Percentiles rank a stretch among this genome's conserved stretches.
phyloP scores from a whole-genome alignment of 2,888 invertebrate species.

The Nezara viridula region DNA sequence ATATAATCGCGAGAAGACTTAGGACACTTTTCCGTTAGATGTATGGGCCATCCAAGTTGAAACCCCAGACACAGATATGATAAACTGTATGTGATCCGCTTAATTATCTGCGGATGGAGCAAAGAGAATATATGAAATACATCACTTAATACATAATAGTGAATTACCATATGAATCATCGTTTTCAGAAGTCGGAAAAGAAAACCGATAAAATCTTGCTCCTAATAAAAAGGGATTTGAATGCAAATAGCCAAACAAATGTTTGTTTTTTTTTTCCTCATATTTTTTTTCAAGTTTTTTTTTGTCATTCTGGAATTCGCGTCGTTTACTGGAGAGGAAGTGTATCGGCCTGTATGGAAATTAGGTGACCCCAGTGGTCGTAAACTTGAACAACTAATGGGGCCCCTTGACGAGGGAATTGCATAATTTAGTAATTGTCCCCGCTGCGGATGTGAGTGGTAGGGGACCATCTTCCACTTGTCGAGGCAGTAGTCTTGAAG shows the following conservation, averaged over 20 bases:
- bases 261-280: not conserved
- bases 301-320: not conserved
- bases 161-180: too few species aligned
- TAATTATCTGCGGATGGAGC: too few species aligned
- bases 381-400: not conserved
- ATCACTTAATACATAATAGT: too few species aligned
- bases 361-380: not conserved
- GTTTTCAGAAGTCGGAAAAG: not conserved
- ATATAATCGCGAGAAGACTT: too few species aligned
- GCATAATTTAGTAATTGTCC: conserved; percentile 44
- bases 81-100: too few species aligned
- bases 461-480: conserved; percentile 45
- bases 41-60: too few species aligned
- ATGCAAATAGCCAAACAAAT: not conserved
- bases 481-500: not conserved
- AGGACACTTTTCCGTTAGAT: too few species aligned
- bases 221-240: not conserved
- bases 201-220: not conserved
- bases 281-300: not conserved
- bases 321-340: not conserved
- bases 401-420: conserved; percentile 40
- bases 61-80: too few species aligned
- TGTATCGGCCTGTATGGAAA: not conserved
- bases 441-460: conserved; percentile 27
- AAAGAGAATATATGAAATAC: too few species aligned